Base-by-base conservation (phyloP, 2,888 invertebrate species). In the Tuta absoluta region DNA sequence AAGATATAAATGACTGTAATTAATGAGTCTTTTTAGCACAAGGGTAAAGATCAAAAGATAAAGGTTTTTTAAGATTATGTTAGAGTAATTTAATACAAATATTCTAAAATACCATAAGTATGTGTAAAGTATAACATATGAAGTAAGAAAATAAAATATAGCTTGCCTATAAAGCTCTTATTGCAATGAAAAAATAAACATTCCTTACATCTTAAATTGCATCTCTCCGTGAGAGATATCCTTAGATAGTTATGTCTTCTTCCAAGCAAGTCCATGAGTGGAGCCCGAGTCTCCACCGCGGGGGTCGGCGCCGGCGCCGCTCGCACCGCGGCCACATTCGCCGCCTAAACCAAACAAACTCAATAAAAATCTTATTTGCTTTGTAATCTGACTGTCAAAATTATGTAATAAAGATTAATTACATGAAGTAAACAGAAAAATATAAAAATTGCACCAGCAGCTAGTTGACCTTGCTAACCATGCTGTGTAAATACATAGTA, bases 201-300 rank as follows among this genome's bases (percentile, higher is more conserved):
- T 8, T 10, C 14, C 96, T 94, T 93, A 98, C 99, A 99, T 93
- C 99, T 93, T 72, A 99, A 93, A 92, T 99, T 99, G 86, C 99
- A 99, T 69, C 95, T 93, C 87, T 99, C 99, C 0, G 98, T 98
- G 62, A 99, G 91, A 0, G 99, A 99, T 76, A 99, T 98, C 70
- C 99, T 93, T 63, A 99, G 92, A 83, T 99, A 99, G 67, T 95
- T 95, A 83, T 99, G 99, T 69, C 95, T 92, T 67, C 99, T 93
- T 11, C 97, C 97, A 88, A 96, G 97, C 51, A 94, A 93, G 85
- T 99, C 99, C 2, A 93, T 94, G 48, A 98, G 84, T 8, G 93
- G 88, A 37, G 70, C 69, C 28, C 66, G 56, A n/a, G 66, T 49
- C 3, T 66, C 58, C 12, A 58, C 65, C 38, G 62, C 64, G 51